Evolutionary conservation across 2,797 vertebrate genomes (phyloP).

Genomic region (Acipenser ruthenus): DNA sequence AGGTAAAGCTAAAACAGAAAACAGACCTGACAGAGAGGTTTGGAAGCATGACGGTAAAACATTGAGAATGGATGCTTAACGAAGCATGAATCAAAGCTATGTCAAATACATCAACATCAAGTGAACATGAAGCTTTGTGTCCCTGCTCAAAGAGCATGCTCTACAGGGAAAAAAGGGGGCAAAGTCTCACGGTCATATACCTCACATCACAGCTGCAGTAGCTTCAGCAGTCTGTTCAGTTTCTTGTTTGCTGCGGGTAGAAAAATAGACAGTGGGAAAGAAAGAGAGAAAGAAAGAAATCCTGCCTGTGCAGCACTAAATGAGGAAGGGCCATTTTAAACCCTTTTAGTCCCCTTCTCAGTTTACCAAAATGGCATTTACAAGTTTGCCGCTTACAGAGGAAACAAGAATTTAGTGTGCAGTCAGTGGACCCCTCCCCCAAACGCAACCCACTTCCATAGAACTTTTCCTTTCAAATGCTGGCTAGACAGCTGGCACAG

Average conservation of each 20-base stretch:
- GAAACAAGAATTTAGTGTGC: conserved; percentile 32
- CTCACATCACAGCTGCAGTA: conserved; percentile 26
- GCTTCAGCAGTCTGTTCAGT: conserved; percentile 26
- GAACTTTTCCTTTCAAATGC: conserved; percentile 52
- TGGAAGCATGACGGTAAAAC: conserved; percentile 22
- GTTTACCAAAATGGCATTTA: conserved; percentile 34
- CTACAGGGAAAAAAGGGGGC: conserved; percentile 16
- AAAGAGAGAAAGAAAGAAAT: conserved; percentile 35
- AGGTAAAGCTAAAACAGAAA: background rate
- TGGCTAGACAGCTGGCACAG: conserved; percentile 56
- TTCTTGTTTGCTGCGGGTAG: conserved; percentile 21
- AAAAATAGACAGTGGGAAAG: conserved; percentile 13
- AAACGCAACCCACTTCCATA: conserved; percentile 35
- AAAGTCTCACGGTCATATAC: conserved; percentile 22
- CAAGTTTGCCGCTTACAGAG: conserved; percentile 26
- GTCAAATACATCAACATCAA: conserved; percentile 34
- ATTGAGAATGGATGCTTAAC: conserved; percentile 27
- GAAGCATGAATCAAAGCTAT: conserved; percentile 32
- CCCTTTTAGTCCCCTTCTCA: conserved; percentile 8
- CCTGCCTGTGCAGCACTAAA: background rate
- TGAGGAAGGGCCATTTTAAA: conserved; percentile 11
- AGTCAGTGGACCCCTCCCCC: conserved; percentile 17
- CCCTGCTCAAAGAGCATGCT: conserved; percentile 26
- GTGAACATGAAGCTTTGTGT: conserved; percentile 28
- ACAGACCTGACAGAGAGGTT: conserved; percentile 14